These are phyloP conservation scores for Dinocampus coccinellae DNA, from an alignment of 2,888 invertebrate species.

Conservation along the genomic window DNA sequence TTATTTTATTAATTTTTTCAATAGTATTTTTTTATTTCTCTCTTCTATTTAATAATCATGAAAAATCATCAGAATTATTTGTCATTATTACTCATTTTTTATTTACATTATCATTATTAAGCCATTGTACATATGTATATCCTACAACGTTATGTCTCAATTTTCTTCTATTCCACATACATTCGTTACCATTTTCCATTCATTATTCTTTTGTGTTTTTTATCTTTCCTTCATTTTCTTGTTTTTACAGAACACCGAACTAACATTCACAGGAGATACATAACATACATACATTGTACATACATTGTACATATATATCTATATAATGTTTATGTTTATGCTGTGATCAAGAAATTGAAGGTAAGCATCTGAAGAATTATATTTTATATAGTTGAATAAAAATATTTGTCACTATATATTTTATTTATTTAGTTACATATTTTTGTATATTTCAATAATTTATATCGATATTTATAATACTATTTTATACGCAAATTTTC, in stretches of 20 bases:
- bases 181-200: background rate
- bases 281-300: background rate
- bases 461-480: background rate
- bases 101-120: background rate
- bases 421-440: background rate
- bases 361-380: background rate
- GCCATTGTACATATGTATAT: background rate
- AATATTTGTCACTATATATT: background rate
- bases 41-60: no score
- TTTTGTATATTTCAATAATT: slow-evolving; percentile 5
- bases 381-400: background rate
- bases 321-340: no score
- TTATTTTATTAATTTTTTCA: no score
- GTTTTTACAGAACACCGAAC: background rate
- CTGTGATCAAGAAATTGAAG: background rate
- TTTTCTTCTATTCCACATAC: background rate
- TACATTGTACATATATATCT: background rate
- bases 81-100: background rate
- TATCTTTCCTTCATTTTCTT: background rate
- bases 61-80: background rate
- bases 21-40: no score
- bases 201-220: background rate
- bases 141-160: background rate
- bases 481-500: background rate
- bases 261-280: background rate